Base-by-base conservation (phyloP, 2,888 invertebrate species). In the Spilosoma lubricipeda region DNA sequence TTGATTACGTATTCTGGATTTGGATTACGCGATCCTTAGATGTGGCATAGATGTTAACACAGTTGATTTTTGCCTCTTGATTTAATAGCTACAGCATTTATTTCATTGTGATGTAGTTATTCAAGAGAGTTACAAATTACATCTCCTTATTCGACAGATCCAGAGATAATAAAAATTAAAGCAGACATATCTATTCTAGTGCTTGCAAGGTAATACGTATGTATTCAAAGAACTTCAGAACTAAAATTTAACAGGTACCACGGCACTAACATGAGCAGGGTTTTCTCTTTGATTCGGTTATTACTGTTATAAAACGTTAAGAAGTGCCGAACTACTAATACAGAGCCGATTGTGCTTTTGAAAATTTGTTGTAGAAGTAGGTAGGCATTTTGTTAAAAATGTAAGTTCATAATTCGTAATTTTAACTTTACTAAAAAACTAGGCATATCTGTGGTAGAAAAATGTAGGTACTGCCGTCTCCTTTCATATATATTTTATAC, bases 1-100 rank as follows among this genome's bases (percentile, higher is more conserved):
- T 88, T 89, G 89, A 89, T 90, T 89, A 90, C 88, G 88, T 87
- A 87, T 89, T 85, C 85, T 81, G 82, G 82, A 84, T 85, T 87
- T 71, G 77, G 80, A 82, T 86, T 85, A 87, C 83, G 79, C 75
- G 73, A 70, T 65, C 76, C 79, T 80, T 77, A 74, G 74, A 75
- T 71, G 74, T n/a, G 71, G 74, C 64, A 70, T 48, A 13, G 67
- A 36, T 69, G 76, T 79, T 64, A 81, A 77, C 73, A 69, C 67
- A 48, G 52, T 52, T 27, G 59, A 67, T 64, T 68, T 33, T 52
- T 64, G 23, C 42, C 42, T 45, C 20, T n/a, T 63, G 30, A 59
- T 59, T 27, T 59, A 3, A 27, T 59, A n/a, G 27, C 59, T 27
- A 27, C 11, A 27, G 13, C 59, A 59, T 48, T 15, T 7, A 15